Percentiles rank a stretch among this genome's conserved stretches.
These are phyloP conservation scores for Barnardius zonarius DNA, from an alignment of 2,113 vertebrate species.

Conservation along the genomic window DNA sequence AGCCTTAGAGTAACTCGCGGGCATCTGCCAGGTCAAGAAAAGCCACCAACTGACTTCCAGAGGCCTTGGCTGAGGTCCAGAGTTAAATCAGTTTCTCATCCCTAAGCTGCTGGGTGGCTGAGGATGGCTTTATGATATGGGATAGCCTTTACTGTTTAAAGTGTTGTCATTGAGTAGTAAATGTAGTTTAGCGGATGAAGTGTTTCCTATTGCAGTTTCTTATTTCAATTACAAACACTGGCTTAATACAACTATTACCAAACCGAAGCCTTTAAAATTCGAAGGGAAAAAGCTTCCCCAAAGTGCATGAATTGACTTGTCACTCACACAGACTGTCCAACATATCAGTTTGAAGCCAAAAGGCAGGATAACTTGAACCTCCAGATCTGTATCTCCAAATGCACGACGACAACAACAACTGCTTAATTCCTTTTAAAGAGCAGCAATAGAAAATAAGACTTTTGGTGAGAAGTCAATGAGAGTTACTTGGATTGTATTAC, in stretches of 20 bases:
- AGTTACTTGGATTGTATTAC: neutral
- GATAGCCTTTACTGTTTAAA: neutral
- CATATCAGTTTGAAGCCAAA: neutral
- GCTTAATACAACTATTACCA: neutral
- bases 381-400: neutral
- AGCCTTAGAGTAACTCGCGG: neutral
- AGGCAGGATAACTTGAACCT: neutral
- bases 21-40: slow-evolving; percentile 15
- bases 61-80: slow-evolving; percentile 19
- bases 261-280: neutral
- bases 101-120: neutral
- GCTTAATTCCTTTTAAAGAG: neutral
- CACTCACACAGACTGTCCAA: neutral
- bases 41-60: neutral
- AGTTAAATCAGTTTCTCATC: neutral
- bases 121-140: slow-evolving; percentile 8
- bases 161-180: neutral
- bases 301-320: neutral
- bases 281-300: neutral
- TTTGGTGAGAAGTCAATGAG: neutral
- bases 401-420: neutral
- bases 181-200: neutral
- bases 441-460: neutral
- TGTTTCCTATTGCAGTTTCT: slow-evolving; percentile 12
- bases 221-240: neutral